These are phyloP conservation scores for Coleophora deauratella DNA, from an alignment of 2,888 invertebrate species.

Conservation along the genomic window DNA sequence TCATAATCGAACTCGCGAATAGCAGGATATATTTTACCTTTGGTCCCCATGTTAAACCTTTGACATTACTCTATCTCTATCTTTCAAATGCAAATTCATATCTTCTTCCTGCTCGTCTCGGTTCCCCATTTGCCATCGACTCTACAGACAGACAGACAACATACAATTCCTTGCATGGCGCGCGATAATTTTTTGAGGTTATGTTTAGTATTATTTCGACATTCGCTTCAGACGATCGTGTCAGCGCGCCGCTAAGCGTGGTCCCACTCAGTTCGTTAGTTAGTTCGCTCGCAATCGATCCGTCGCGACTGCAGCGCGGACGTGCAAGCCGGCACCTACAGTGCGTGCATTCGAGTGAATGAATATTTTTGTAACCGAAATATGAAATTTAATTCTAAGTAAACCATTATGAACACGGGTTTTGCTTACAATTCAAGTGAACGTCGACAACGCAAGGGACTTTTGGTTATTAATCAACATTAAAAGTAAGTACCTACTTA, in stretches of 20 bases:
- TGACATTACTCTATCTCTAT: slow-evolving; percentile 38
- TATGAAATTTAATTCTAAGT: slow-evolving; percentile 19
- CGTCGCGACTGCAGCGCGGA: slow-evolving; percentile 47
- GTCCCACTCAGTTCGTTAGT: slow-evolving; percentile 27
- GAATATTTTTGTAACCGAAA: slow-evolving; percentile 16
- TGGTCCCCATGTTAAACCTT: slow-evolving; percentile 26
- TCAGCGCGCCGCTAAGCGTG: slow-evolving; percentile 12
- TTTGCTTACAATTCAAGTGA: slow-evolving; percentile 37
- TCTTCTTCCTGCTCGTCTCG: slow-evolving; percentile 34
- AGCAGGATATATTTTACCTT: neutral
- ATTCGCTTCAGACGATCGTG: slow-evolving; percentile 53
- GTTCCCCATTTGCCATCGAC: slow-evolving; percentile 57
- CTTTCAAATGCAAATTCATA: slow-evolving; percentile 24
- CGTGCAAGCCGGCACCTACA: slow-evolving; percentile 26
- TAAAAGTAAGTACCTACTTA: no score
- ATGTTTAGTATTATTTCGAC: slow-evolving; percentile 57
- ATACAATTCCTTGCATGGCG: no score
- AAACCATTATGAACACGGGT: slow-evolving; percentile 32
- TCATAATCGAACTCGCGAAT: neutral
- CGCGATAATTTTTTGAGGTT: slow-evolving; percentile 55
- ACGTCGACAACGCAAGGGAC: slow-evolving; percentile 21
- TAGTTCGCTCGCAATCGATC: slow-evolving; percentile 52
- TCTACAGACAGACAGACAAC: slow-evolving; percentile 30
- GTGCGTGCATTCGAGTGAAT: slow-evolving; percentile 28
- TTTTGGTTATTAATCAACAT: slow-evolving; percentile 10